Evolutionary conservation across 2,797 vertebrate genomes (phyloP).

Genomic region (Microtus obscurus): DNA sequence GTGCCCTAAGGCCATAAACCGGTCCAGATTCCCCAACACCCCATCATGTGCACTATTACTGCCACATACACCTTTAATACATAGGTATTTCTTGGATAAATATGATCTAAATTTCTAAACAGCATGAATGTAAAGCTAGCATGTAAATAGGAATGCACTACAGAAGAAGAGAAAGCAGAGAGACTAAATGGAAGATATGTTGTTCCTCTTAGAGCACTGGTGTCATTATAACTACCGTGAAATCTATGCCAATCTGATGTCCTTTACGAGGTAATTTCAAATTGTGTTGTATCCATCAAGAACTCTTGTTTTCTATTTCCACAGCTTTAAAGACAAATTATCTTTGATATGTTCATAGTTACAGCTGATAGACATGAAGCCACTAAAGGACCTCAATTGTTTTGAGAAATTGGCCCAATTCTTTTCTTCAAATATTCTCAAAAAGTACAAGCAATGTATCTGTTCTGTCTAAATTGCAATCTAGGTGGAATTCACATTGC

Average conservation of each 20-base stretch:
- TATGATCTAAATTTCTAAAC: neutral
- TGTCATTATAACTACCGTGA: neutral
- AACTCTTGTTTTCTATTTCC: neutral
- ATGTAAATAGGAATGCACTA: neutral
- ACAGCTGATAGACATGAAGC: neutral
- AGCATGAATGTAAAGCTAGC: neutral
- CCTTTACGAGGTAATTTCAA: slow-evolving; percentile 12
- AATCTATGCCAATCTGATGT: slow-evolving; percentile 12
- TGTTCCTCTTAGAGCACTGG: neutral
- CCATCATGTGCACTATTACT: too few relatives aligned
- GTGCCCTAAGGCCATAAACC: too few relatives aligned
- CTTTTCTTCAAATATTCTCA: slow-evolving; percentile 17
- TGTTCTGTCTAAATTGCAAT: slow-evolving; percentile 37
- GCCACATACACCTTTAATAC: neutral
- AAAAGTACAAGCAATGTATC: slow-evolving; percentile 38
- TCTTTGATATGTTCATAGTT: slow-evolving; percentile 44
- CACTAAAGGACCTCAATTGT: slow-evolving; percentile 38
- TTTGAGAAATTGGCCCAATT: slow-evolving; percentile 2
- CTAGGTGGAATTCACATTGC: slow-evolving; percentile 40
- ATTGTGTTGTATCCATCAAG: neutral
- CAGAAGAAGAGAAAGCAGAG: neutral
- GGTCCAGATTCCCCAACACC: neutral
- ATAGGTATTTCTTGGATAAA: neutral
- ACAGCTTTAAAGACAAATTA: slow-evolving; percentile 51
- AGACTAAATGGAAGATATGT: neutral